These are phyloP conservation scores for Arion vulgaris DNA, from an alignment of 1,140 invertebrate species.

Conservation along the genomic window DNA sequence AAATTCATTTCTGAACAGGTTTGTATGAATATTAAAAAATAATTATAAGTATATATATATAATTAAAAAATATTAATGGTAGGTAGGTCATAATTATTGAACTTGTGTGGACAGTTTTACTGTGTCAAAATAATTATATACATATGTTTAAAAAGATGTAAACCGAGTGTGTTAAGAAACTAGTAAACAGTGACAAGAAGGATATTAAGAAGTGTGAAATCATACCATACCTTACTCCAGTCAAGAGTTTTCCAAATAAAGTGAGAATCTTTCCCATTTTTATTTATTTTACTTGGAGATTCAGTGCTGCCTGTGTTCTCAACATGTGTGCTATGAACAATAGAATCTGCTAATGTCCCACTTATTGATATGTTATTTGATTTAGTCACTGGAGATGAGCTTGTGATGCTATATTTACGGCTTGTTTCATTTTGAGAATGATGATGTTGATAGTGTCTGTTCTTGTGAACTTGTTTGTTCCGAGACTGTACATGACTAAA, in stretches of 20 bases:
- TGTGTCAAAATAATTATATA: too few relatives aligned
- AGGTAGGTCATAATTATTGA: too few relatives aligned
- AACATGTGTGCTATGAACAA: neutral
- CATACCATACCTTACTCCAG: conserved; percentile 30
- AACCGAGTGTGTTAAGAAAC: too few relatives aligned
- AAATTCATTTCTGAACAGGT: too few relatives aligned
- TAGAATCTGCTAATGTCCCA: neutral
- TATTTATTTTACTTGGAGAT: neutral
- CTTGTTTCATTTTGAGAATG: neutral
- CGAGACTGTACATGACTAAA: neutral
- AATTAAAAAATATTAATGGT: too few relatives aligned
- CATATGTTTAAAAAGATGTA: too few relatives aligned
- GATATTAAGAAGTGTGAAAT: neutral
- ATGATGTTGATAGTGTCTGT: conserved; percentile 11
- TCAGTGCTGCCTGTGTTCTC: neutral
- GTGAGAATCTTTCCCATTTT: neutral
- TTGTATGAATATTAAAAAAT: too few relatives aligned
- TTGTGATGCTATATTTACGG: neutral
- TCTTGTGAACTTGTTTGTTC: conserved; percentile 6
- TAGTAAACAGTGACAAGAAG: too few relatives aligned
- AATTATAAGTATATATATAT: too few relatives aligned
- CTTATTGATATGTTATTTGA: too few relatives aligned
- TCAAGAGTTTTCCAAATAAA: conserved; percentile 22
- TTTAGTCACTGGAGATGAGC: too few relatives aligned
- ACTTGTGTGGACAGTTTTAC: too few relatives aligned